These are phyloP conservation scores for Trogon surrucura DNA, from an alignment of 2,113 vertebrate genomes.

Conservation along the genomic window DNA sequence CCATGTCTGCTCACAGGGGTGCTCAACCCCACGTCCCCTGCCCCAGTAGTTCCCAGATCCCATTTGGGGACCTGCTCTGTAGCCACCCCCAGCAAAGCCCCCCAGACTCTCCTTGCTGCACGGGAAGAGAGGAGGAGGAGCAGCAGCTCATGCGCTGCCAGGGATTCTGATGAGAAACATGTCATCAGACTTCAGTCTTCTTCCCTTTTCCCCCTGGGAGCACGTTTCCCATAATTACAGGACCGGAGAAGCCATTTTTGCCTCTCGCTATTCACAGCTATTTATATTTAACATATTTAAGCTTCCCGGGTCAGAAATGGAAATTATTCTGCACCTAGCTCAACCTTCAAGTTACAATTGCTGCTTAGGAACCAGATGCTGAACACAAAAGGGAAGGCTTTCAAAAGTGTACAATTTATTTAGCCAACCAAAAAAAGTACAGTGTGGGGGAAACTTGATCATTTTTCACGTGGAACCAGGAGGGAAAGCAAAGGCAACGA, in stretches of 20 bases:
- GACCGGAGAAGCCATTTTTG: not conserved
- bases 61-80: not conserved
- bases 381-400: not conserved
- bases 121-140: not conserved
- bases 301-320: slow-evolving; percentile 24
- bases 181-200: not conserved
- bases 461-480: fast-evolving
- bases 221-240: not conserved
- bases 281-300: not conserved
- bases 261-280: not conserved
- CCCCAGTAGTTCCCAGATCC: not conserved
- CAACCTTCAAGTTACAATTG: not conserved
- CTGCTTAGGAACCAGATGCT: not conserved
- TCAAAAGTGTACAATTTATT: not conserved
- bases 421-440: not conserved
- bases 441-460: not conserved
- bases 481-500: not conserved
- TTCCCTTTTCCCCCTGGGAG: not conserved
- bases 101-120: fast-evolving
- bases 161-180: not conserved
- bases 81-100: too few species aligned
- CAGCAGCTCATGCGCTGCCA: not conserved
- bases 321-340: not conserved
- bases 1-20: fast-evolving
- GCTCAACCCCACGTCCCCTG: not conserved